phyloP scores from a whole-genome alignment of 23 tunicate species.

The Clavelina lepadiformis region DNA sequence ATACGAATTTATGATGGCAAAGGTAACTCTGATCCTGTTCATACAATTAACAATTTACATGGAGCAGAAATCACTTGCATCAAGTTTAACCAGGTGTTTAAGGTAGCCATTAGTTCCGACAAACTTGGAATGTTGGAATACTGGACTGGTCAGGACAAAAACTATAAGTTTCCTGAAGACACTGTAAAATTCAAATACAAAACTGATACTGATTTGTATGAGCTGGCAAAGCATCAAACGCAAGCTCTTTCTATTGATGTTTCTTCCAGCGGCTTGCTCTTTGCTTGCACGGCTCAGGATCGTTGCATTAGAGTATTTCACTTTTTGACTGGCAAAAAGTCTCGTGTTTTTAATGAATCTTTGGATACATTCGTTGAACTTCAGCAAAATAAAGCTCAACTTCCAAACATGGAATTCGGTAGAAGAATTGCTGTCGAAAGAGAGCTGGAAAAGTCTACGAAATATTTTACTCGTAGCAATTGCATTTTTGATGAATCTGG shows the following conservation, averaged over 20 bases:
- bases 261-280: slow-evolving; percentile 57
- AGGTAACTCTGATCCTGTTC: slow-evolving; percentile 43
- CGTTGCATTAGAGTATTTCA: slow-evolving; percentile 66
- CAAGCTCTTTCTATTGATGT: slow-evolving; percentile 57
- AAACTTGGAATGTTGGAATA: slow-evolving; percentile 91
- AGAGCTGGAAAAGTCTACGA: slow-evolving; percentile 61
- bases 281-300: slow-evolving; percentile 61
- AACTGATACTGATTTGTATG: slow-evolving; percentile 90
- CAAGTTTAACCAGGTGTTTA: slow-evolving; percentile 38
- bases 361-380: slow-evolving; percentile 55
- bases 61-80: slow-evolving; percentile 44
- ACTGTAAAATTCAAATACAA: slow-evolving; percentile 72
- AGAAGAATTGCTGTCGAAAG: slow-evolving; percentile 89
- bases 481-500: slow-evolving; percentile 89
- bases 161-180: slow-evolving; percentile 42
- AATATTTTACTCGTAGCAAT: slow-evolving; percentile 34
- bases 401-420: slow-evolving; percentile 98
- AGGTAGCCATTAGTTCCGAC: slow-evolving; percentile 68
- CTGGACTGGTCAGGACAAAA: slow-evolving; percentile 82
- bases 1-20: slow-evolving; percentile 91
- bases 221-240: slow-evolving; percentile 62
- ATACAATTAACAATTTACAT: slow-evolving; percentile 30
- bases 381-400: slow-evolving; percentile 73
- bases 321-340: slow-evolving; percentile 69
- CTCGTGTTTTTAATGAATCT: slow-evolving; percentile 80